Evolutionary conservation across 2,113 vertebrate species (phyloP).

Genomic region (Aphelocoma coerulescens): DNA sequence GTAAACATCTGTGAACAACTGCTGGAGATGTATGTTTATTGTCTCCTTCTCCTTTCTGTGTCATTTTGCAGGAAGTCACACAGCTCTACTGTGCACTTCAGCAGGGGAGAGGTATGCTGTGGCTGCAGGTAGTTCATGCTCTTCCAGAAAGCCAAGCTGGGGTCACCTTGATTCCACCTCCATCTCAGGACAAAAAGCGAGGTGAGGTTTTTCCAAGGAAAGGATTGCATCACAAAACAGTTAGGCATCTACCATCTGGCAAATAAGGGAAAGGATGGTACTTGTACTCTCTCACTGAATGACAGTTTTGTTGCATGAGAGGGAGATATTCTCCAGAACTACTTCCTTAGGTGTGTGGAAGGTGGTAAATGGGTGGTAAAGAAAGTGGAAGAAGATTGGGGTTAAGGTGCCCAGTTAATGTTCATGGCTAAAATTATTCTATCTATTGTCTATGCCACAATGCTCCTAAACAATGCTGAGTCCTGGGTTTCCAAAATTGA

Average conservation of each 20-base stretch:
- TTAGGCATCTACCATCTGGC: background rate
- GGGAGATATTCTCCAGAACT: background rate
- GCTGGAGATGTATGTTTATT: background rate
- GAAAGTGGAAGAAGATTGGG: background rate
- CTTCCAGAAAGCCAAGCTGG: background rate
- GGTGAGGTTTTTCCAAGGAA: background rate
- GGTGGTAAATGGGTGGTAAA: background rate
- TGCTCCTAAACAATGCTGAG: background rate
- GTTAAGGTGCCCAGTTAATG: background rate
- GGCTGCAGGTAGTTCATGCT: background rate
- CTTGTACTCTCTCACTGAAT: background rate
- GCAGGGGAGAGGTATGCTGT: background rate
- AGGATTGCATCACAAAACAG: background rate
- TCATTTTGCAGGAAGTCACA: background rate
- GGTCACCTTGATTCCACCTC: background rate
- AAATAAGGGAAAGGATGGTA: background rate
- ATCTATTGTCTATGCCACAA: background rate
- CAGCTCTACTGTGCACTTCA: background rate
- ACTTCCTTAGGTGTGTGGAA: background rate
- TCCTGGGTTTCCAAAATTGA: background rate
- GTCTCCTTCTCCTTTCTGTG: background rate
- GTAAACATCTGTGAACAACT: background rate
- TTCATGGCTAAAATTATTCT: background rate
- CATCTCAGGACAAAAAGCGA: background rate
- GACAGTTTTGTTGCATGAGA: background rate